Conservation (phyloP, 2,113 vertebrate genomes). For the Parus major region DNA sequence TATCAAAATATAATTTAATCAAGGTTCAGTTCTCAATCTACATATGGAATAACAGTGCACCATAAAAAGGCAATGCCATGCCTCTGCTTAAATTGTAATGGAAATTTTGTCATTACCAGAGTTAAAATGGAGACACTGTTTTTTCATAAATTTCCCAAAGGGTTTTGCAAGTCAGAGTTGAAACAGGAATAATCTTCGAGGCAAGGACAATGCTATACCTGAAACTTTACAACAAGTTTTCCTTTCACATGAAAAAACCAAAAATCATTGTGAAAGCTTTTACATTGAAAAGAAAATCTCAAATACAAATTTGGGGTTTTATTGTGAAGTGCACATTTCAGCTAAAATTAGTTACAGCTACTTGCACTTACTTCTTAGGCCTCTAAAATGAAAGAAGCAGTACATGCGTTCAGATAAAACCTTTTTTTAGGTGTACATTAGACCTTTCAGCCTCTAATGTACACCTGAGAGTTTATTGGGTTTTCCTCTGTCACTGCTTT, state of each 20-base stretch:
- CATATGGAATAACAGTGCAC: neutral
- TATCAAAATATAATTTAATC: neutral
- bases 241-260: neutral
- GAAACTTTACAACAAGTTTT: neutral
- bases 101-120: neutral
- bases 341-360: neutral
- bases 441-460: accelerated
- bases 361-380: neutral
- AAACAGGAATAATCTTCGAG: neutral
- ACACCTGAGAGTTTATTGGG: neutral
- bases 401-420: neutral
- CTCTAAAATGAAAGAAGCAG: neutral
- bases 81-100: neutral
- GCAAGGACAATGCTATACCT: neutral
- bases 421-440: too few relatives aligned
- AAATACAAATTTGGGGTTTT: neutral
- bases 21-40: neutral
- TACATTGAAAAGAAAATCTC: neutral
- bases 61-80: neutral
- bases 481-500: neutral
- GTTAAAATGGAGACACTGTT: neutral
- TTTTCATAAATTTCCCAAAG: neutral
- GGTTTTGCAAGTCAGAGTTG: neutral
- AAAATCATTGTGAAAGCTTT: neutral
- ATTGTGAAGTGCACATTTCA: neutral